These are phyloP conservation scores for Urosaurus nigricauda DNA, from an alignment of 2,797 vertebrate species.

Conservation along the genomic window DNA sequence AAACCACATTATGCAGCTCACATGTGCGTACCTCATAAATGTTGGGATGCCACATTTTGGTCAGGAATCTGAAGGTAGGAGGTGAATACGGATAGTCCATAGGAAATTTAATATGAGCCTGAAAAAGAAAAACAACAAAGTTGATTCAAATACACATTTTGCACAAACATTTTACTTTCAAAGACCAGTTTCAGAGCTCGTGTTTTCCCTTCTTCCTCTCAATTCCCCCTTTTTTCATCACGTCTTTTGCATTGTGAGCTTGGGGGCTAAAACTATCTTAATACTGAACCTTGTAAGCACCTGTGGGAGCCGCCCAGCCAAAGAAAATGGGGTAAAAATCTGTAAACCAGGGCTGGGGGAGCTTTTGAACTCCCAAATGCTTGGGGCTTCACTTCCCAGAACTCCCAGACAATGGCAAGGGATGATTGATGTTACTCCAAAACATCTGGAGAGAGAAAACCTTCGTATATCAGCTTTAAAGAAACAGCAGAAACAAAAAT, in stretches of 20 bases:
- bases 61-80: constrained; percentile 98
- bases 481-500: too few species aligned
- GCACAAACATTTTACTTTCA: too few species aligned
- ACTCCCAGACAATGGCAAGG: background rate
- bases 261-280: too few species aligned
- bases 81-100: constrained; percentile 99
- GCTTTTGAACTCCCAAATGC: too few species aligned
- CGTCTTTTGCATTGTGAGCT: background rate
- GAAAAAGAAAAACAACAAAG: constrained; percentile 54
- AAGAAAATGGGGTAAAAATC: background rate
- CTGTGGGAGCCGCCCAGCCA: background rate
- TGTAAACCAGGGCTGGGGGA: background rate
- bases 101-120: constrained; percentile 99
- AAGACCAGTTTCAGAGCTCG: background rate
- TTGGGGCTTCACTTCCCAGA: background rate
- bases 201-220: background rate
- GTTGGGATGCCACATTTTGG: constrained; percentile 99
- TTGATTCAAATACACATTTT: background rate
- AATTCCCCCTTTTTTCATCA: background rate
- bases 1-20: background rate
- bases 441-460: too few species aligned
- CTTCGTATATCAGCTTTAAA: background rate
- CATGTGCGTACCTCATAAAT: constrained; percentile 93
- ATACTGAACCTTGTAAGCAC: background rate
- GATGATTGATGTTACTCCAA: background rate